phyloP scores from a whole-genome alignment of 2,888 invertebrate species.

The Cataglyphis livida region DNA sequence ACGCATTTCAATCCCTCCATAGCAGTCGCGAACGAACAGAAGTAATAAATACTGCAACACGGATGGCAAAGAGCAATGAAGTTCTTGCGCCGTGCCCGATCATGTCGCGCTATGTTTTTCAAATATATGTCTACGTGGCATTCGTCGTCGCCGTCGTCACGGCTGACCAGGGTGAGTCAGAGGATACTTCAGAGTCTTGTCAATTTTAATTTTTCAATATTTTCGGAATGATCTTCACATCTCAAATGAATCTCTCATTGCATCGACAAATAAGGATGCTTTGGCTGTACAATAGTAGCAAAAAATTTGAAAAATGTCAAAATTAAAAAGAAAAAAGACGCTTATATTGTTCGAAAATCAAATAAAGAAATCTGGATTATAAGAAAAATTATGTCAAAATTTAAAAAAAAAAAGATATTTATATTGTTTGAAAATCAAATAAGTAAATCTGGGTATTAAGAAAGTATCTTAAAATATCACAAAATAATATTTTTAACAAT shows the following conservation, averaged over 20 bases:
- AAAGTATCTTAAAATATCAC: too few species aligned
- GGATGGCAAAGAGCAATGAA: neutral
- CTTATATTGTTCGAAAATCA: too few species aligned
- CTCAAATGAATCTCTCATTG: neutral
- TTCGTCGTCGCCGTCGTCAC: constrained; percentile 1
- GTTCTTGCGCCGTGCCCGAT: constrained; percentile 19
- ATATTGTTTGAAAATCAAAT: too few species aligned
- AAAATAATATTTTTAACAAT: too few species aligned
- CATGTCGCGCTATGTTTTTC: constrained; percentile 46
- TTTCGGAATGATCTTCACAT: neutral
- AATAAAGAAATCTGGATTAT: too few species aligned
- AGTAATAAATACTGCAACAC: constrained; percentile 33
- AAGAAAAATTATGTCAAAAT: too few species aligned
- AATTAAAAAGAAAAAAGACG: too few species aligned
- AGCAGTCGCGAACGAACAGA: constrained; percentile 27
- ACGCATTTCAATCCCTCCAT: neutral
- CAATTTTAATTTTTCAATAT: neutral
- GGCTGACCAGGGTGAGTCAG: constrained; percentile 50
- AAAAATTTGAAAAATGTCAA: too few species aligned
- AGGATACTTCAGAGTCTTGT: neutral
- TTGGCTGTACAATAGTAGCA: too few species aligned
- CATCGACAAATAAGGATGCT: too few species aligned
- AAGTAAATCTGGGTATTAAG: too few species aligned
- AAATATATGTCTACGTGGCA: constrained; percentile 35
- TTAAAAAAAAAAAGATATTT: too few species aligned